Conservation (phyloP, 2,888 invertebrate genomes). For the Willowsia nigromaculata region DNA sequence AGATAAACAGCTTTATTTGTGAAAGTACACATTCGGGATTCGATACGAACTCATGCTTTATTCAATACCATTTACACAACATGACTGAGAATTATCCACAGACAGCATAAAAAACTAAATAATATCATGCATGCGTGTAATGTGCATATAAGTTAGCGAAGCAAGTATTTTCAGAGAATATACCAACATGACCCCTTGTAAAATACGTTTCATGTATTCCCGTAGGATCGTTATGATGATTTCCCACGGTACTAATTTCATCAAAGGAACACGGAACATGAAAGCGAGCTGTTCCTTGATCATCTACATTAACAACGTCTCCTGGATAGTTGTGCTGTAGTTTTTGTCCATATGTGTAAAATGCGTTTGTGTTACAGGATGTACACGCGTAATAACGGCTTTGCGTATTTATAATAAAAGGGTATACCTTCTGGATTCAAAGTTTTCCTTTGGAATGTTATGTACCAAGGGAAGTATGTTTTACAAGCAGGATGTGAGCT, state of each 20-base stretch:
- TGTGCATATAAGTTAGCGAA: neutral
- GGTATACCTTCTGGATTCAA: neutral
- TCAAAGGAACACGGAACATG: neutral
- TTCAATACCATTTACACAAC: neutral
- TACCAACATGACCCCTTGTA: neutral
- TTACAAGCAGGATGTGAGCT: neutral
- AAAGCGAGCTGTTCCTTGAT: neutral
- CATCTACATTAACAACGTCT: neutral
- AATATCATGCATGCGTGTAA: no score
- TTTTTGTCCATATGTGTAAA: neutral
- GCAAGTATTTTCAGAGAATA: neutral
- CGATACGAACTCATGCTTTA: neutral
- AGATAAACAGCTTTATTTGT: neutral
- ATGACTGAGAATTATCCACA: no score
- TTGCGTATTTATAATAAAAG: neutral
- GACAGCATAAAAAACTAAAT: no score
- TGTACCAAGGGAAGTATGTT: neutral
- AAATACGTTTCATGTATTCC: neutral
- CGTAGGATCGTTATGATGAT: constrained; percentile 16
- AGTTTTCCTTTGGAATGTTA: neutral
- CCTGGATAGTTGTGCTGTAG: neutral
- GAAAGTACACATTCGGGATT: neutral
- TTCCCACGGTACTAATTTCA: constrained; percentile 55
- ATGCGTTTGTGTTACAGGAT: neutral
- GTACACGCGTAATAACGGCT: neutral